phyloP scores from a whole-genome alignment of 1,140 invertebrate species.

The Lerema accius region DNA sequence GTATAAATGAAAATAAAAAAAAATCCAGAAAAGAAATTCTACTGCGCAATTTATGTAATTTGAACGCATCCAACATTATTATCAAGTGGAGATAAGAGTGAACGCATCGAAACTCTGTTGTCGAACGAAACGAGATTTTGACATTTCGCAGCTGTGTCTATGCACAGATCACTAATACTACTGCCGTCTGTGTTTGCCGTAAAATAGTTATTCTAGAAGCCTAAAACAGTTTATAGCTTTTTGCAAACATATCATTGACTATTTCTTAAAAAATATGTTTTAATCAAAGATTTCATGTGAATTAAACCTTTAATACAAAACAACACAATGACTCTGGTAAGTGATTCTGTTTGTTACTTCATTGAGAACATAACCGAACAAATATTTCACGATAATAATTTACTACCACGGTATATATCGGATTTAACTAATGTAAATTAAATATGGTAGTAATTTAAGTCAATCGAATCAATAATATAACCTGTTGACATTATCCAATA shows the following conservation, averaged over 20 bases:
- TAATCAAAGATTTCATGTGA: neutral
- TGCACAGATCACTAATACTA: constrained; percentile 7
- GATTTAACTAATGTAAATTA: constrained; percentile 3
- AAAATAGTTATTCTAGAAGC: constrained; percentile 51
- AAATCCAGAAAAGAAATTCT: neutral
- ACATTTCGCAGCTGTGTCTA: constrained; percentile 75
- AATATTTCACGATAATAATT: constrained; percentile 30
- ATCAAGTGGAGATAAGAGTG: neutral
- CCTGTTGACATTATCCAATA: constrained; percentile 67
- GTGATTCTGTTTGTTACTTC: constrained; percentile 44
- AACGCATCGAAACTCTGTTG: neutral
- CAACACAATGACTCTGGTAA: constrained; percentile 63
- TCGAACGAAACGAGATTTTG: constrained; percentile 44
- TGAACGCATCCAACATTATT: no score
- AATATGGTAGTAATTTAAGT: constrained; percentile 14
- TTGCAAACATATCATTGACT: constrained; percentile 10
- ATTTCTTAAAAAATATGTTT: constrained; percentile 5
- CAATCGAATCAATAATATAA: constrained; percentile 42
- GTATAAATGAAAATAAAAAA: neutral
- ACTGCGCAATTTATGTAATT: neutral
- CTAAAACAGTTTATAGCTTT: constrained; percentile 27
- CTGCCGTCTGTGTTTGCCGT: constrained; percentile 41
- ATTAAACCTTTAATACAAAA: constrained; percentile 18
- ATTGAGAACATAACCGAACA: constrained; percentile 12
- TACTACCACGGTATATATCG: neutral